Base-by-base conservation (phyloP, 2,888 invertebrate genomes). In the Nomada hirtipes region DNA sequence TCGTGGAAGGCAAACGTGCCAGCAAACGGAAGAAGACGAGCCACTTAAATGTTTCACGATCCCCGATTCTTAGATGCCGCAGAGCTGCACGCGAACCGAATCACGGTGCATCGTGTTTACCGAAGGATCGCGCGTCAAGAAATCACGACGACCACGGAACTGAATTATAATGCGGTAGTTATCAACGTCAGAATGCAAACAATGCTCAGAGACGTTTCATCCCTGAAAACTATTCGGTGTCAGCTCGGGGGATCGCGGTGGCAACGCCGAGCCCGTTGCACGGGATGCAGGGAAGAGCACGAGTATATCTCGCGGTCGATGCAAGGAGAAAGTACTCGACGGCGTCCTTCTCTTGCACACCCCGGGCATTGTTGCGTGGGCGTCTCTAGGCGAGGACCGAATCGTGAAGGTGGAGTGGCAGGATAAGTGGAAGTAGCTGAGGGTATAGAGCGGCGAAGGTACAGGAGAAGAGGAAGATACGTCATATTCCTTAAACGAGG, bases 401-500 rank as follows among this genome's bases (percentile, higher is more conserved):
- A 84, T 82, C 77, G 77, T 67, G 82, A 26, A 65, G 55, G 76
- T 85, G 76, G 71, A 79, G 83, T 84, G 74, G 79, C 76, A 53
- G 81, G 82, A 70, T 77, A 79, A 83, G 75, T 78, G 78, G 82
- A 73, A 74, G 83, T 72, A 64, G 78, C 63, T 84, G 57, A 44
- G 20, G 61, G 68, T 36, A 36, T 36, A 36, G 52, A n/a, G 55
- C 59, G 63, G 53, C 73, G 65, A 44, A 15, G 64, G 57, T 57
- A 52, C 53, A 47, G 69, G 65, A 65, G 75, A 65, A 78, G 78
- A 65, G 82, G 85, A 85, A 74, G 72, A 83, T 76, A 83, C 83
- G 83, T 83, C 83, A 84, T 81, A 88, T 87, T 87, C 87, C 87
- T 87, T 88, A 85, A 90, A 90, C 84, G 89, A 88, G 90, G 89